These are phyloP conservation scores for Dicrurus megarhynchus DNA, from an alignment of 2,113 vertebrate species.

Conservation along the genomic window DNA sequence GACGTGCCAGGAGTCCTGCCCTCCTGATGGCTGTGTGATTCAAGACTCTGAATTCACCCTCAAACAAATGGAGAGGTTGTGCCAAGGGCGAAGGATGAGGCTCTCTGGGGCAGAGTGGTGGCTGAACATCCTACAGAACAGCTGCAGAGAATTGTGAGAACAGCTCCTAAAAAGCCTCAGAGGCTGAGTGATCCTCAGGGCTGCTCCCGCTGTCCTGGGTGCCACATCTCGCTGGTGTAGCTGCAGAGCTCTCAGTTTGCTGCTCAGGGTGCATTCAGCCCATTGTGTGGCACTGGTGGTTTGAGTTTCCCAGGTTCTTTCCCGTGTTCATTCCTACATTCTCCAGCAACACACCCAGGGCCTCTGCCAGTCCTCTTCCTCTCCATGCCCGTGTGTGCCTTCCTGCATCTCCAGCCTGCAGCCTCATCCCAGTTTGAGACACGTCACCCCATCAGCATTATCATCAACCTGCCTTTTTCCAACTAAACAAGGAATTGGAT, in stretches of 20 bases:
- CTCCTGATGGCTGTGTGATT: background rate
- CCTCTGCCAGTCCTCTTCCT: background rate
- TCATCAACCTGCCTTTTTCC: background rate
- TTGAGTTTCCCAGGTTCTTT: background rate
- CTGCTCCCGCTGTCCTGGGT: background rate
- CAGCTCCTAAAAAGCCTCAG: background rate
- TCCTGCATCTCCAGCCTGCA: background rate
- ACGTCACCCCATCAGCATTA: background rate
- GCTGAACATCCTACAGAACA: background rate
- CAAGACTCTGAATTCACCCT: background rate
- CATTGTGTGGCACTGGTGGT: background rate
- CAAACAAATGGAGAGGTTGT: background rate
- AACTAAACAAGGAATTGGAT: background rate
- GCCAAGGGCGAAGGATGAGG: background rate
- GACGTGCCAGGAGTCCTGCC: background rate
- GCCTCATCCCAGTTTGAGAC: background rate
- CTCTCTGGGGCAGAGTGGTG: background rate
- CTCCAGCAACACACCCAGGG: background rate
- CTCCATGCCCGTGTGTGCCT: background rate
- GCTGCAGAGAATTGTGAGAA: background rate
- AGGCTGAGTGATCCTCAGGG: background rate
- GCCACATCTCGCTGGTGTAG: accelerated
- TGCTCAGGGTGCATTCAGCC: background rate
- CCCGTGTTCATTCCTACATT: background rate
- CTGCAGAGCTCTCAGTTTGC: background rate